Evolutionary conservation across 2,113 vertebrate species (phyloP).

Genomic region (Aviceda subcristata): DNA sequence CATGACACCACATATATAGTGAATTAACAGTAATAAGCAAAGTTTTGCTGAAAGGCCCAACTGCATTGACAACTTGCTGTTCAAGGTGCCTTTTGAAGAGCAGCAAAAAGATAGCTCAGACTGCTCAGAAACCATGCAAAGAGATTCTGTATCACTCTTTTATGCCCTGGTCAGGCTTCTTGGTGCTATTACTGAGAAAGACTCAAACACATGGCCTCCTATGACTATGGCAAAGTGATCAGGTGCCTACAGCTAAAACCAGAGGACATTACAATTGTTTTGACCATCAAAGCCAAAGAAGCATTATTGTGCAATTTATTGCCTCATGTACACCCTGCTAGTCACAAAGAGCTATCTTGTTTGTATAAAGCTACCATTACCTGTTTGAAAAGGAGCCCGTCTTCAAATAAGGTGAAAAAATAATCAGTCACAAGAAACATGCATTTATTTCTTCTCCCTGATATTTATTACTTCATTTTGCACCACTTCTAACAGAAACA

Average conservation of each 20-base stretch:
- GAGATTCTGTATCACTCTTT: neutral
- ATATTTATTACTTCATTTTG: neutral
- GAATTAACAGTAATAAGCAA: neutral
- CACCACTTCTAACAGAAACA: neutral
- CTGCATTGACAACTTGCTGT: neutral
- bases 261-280: neutral
- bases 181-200: neutral
- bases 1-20: neutral
- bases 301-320: neutral
- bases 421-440: neutral
- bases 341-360: neutral
- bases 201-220: neutral
- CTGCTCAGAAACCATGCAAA: neutral
- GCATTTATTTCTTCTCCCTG: neutral
- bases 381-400: neutral
- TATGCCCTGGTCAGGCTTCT: neutral
- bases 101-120: neutral
- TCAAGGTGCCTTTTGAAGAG: neutral
- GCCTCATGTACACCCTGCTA: neutral
- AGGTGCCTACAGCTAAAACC: neutral
- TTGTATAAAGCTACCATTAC: neutral
- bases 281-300: neutral
- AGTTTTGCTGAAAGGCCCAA: neutral
- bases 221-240: neutral
- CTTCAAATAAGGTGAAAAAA: neutral